Conservation (phyloP, 2,113 vertebrate species). For the Murina feae region DNA sequence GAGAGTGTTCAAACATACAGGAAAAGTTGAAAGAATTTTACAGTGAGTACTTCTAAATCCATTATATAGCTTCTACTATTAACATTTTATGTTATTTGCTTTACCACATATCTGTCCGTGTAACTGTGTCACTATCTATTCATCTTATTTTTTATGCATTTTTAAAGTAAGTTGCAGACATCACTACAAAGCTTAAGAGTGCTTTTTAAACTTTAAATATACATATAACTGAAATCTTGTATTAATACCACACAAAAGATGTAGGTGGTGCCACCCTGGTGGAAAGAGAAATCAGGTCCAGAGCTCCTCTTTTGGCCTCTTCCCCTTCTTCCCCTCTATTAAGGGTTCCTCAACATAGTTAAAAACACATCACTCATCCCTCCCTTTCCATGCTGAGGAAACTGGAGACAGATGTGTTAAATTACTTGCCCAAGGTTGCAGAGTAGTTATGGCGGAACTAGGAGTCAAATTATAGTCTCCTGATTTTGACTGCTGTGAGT, state of each 20-base stretch:
- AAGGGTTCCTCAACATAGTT: not conserved
- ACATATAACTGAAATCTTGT: not conserved
- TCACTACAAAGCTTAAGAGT: not conserved
- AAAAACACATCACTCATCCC: not conserved
- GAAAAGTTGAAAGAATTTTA: slow-evolving; percentile 17
- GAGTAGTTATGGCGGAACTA: not conserved
- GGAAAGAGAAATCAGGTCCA: not conserved
- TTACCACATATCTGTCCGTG: not conserved
- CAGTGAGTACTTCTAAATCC: not conserved
- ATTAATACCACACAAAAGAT: not conserved
- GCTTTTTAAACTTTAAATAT: not conserved
- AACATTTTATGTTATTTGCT: not conserved
- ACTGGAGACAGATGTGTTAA: not conserved
- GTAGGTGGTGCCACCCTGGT: not conserved
- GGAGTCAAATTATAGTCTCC: not conserved
- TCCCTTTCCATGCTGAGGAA: not conserved
- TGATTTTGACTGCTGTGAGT: not conserved
- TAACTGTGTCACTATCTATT: not conserved
- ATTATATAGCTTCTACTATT: not conserved
- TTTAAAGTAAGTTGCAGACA: not conserved
- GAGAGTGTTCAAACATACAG: not conserved
- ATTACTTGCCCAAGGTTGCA: not conserved
- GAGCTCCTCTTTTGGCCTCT: not conserved
- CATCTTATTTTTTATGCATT: not conserved
- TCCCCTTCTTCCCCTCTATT: not conserved